These are phyloP conservation scores for Cylloceria caligata DNA, from an alignment of 2,888 invertebrate genomes.

Conservation along the genomic window DNA sequence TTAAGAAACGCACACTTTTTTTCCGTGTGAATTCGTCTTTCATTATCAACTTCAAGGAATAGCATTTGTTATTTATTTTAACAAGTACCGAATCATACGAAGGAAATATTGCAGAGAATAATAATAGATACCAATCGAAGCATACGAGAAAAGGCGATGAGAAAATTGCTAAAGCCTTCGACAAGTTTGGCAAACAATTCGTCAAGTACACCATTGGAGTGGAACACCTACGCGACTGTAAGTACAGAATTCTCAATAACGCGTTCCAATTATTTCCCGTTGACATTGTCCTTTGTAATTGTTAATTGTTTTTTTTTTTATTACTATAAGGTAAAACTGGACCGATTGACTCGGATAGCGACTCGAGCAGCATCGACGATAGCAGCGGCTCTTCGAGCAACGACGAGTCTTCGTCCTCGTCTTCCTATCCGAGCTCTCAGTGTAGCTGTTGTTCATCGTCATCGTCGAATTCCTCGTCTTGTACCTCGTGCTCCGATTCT, in stretches of 20 bases:
- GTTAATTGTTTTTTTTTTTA: no score
- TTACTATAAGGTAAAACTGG: slow-evolving; percentile 46
- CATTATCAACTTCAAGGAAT: background rate
- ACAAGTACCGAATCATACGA: background rate
- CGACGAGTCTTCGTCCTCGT: background rate
- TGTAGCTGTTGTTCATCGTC: background rate
- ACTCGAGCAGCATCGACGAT: background rate
- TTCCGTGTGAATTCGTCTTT: background rate
- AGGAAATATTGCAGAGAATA: background rate
- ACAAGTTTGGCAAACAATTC: slow-evolving; percentile 59
- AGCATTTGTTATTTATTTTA: background rate
- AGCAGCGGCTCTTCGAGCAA: slow-evolving; percentile 27
- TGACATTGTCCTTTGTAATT: no score
- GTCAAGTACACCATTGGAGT: slow-evolving; percentile 22
- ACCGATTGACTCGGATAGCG: slow-evolving; percentile 27
- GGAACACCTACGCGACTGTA: slow-evolving; percentile 16
- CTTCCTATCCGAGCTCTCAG: background rate
- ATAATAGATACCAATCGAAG: background rate
- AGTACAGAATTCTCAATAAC: slow-evolving; percentile 20
- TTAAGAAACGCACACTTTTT: background rate
- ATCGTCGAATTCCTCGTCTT: background rate
- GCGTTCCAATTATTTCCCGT: slow-evolving; percentile 25
- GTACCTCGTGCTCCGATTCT: background rate
- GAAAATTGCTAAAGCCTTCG: slow-evolving; percentile 56
- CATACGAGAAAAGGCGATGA: background rate